Evolutionary conservation across 1,140 invertebrate species (phyloP).

Genomic region (Nebria ingens): DNA sequence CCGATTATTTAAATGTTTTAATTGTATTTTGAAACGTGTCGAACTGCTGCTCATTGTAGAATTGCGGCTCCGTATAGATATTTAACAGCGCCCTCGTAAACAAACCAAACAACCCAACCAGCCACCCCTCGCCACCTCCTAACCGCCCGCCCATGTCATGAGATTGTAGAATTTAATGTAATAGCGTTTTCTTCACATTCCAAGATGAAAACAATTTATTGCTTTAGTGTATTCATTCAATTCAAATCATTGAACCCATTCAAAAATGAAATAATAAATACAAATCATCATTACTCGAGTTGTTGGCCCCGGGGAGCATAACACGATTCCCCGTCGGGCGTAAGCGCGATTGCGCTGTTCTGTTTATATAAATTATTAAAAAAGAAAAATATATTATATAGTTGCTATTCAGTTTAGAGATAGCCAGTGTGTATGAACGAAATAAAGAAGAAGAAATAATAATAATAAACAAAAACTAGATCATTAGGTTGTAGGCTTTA

Average conservation of each 20-base stretch:
- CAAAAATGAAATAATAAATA: neutral
- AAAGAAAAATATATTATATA: slow-evolving; percentile 14
- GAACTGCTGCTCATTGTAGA: too few species aligned
- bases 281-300: too few species aligned
- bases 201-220: neutral
- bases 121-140: too few species aligned
- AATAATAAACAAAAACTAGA: too few species aligned
- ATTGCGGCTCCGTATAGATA: too few species aligned
- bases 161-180: too few species aligned
- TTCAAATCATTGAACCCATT: neutral
- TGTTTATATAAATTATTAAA: slow-evolving; percentile 4
- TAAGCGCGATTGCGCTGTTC: slow-evolving; percentile 16
- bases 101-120: too few species aligned
- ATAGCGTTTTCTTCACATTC: neutral
- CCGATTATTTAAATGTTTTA: too few species aligned
- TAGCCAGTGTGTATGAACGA: slow-evolving; percentile 28
- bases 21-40: too few species aligned
- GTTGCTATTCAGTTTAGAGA: slow-evolving; percentile 15
- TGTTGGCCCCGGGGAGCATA: slow-evolving; percentile 5
- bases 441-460: slow-evolving; percentile 30
- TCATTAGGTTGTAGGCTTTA: slow-evolving; percentile 37
- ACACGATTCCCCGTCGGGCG: slow-evolving; percentile 17
- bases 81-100: too few species aligned
- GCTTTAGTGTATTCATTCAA: neutral
- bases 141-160: too few species aligned